Evolutionary conservation across 2,888 invertebrate species (phyloP), one percentile per base, ranked within the genome.

Genomic region (Rosalia funebris): DNA sequence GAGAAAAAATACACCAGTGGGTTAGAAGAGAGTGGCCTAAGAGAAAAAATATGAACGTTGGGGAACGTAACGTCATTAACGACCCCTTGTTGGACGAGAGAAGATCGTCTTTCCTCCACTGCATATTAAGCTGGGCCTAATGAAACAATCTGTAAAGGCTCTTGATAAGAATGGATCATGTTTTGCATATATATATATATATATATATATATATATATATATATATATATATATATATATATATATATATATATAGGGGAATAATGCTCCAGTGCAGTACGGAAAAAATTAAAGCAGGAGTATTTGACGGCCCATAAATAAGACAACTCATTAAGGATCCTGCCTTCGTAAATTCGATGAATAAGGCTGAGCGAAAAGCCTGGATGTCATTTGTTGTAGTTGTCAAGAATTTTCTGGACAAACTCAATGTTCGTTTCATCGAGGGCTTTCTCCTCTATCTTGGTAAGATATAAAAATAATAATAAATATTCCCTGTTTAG

Each of bases 1-100:
- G 69, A 60, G 68, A 62, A 34, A 66, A 60, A 52, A 20, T 65
- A 31, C 14, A 65, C 5, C 62, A 71, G 37, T 71, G 59, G 25
- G 25, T 25, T 25, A 25, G 25, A 25, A 25, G 7, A 3, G 25
- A 25, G 25, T 25, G 25, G 25, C 25, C 25, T 25, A 25, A 7
- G 25, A 25, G 25, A 25, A 7, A 25, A 25, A 25, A 25, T 7
- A 25, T 25, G 25, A 7, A 5, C 7, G 25, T 25, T 25, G 25
- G 25, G 3, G 7, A 25, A 25, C 4, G n/a, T n/a, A 25, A 25
- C 7, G 25, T 25, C 3, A 25, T 25, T 25, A 25, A 25, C 25
- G 3, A 25, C 25, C 25, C 7, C 25, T 25, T 25, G 25, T 25
- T 25, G 25, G 7, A 25, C 3, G 25, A 25, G 25, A 25, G 25